Conservation (phyloP, 1,140 invertebrate species). For the Campoletis sonorensis region DNA sequence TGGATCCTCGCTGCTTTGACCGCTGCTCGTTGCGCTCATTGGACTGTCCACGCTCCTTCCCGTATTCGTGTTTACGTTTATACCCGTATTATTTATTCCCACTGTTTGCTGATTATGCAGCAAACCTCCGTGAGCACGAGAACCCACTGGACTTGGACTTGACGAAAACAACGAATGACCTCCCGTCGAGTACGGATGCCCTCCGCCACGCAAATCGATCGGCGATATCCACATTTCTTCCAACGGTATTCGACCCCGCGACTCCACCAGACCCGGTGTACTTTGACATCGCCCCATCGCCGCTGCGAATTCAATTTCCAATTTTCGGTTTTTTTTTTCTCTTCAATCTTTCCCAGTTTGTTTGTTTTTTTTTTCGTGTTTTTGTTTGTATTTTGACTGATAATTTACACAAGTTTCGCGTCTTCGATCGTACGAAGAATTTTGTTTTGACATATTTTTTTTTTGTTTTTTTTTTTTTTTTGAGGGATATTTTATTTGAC, state of each 20-base stretch:
- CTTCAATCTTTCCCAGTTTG: neutral
- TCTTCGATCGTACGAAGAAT: too few relatives aligned
- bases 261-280: conserved; percentile 96
- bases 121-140: conserved; percentile 67
- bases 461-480: too few relatives aligned
- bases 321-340: conserved; percentile 27
- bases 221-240: conserved; percentile 92
- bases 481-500: too few relatives aligned
- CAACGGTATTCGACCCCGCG: conserved; percentile 89
- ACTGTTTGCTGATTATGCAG: conserved; percentile 75
- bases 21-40: conserved; percentile 74
- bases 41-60: conserved; percentile 71
- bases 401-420: neutral
- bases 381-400: too few relatives aligned
- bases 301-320: conserved; percentile 78
- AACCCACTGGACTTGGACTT: conserved; percentile 74
- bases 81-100: conserved; percentile 49
- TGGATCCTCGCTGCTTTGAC: conserved; percentile 73
- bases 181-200: conserved; percentile 64
- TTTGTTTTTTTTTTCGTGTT: too few relatives aligned
- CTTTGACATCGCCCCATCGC: conserved; percentile 96
- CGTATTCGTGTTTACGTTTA: conserved; percentile 51
- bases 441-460: too few relatives aligned
- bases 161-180: conserved; percentile 74
- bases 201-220: conserved; percentile 67